Evolutionary conservation across 2,888 invertebrate genomes (phyloP).

Genomic region (Dilophus febrilis): DNA sequence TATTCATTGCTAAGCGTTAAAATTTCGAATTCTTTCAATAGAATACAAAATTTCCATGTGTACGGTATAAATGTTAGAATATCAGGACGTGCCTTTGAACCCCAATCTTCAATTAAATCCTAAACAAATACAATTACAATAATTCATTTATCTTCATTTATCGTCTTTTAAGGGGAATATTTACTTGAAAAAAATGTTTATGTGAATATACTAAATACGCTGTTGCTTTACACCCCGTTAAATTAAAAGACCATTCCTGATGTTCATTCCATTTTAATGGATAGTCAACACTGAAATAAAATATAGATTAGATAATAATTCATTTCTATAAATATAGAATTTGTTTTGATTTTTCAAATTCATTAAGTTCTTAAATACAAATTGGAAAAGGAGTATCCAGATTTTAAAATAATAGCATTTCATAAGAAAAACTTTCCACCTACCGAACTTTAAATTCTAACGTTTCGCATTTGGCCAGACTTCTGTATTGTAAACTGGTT

Average conservation of each 20-base stretch:
- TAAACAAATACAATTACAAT: conserved; percentile 12
- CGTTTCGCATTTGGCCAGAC: conserved; percentile 86
- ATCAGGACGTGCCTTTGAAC: conserved; percentile 83
- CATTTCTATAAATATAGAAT: too few species aligned
- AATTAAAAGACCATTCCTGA: conserved; percentile 81
- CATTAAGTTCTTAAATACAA: too few species aligned
- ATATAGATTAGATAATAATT: too few species aligned
- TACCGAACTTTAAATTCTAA: conserved; percentile 77
- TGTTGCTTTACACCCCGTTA: conserved; percentile 89
- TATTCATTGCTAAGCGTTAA: conserved; percentile 87
- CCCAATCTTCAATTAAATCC: conserved; percentile 95
- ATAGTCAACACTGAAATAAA: conserved; percentile 41
- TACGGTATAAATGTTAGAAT: conserved; percentile 91
- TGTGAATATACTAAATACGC: conserved; percentile 85
- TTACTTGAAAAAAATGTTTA: conserved; percentile 76
- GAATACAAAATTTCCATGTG: conserved; percentile 82
- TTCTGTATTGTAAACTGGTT: conserved; percentile 85
- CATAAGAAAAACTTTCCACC: neutral
- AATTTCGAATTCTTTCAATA: conserved; percentile 88
- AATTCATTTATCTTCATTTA: too few species aligned
- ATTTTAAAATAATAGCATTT: neutral
- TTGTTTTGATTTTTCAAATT: too few species aligned
- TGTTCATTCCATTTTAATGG: conserved; percentile 92
- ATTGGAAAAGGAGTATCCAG: neutral
- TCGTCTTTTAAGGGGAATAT: neutral